Evolutionary conservation across 2,797 vertebrate genomes (phyloP).

Genomic region (Dendrocincla fuliginosa): DNA sequence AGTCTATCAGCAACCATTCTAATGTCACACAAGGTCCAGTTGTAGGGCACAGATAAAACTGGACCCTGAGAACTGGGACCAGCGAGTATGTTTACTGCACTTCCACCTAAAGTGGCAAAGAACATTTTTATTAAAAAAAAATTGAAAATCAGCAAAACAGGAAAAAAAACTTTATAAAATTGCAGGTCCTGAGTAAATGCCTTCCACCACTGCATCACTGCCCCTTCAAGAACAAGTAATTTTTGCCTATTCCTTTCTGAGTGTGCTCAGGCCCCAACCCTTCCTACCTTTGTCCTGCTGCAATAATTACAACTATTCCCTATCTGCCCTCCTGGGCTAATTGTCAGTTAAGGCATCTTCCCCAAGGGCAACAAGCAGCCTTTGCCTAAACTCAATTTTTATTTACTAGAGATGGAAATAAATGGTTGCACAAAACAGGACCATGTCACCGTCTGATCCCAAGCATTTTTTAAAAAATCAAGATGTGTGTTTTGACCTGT

Average conservation of each 20-base stretch:
- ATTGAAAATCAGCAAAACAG: background rate
- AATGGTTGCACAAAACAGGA: background rate
- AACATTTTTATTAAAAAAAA: background rate
- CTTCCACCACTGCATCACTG: background rate
- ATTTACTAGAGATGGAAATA: background rate
- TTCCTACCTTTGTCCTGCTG: background rate
- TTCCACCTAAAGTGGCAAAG: background rate
- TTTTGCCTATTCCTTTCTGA: background rate
- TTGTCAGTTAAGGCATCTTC: background rate
- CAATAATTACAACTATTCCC: background rate
- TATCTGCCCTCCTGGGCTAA: background rate
- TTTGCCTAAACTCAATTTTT: background rate
- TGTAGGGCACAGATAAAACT: background rate
- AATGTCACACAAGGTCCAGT: background rate
- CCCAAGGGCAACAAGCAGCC: background rate
- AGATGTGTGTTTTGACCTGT: background rate
- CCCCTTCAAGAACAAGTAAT: background rate
- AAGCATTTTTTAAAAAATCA: background rate
- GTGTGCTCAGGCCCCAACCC: background rate
- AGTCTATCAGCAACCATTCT: background rate
- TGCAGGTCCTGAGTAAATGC: background rate
- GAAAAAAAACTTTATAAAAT: background rate
- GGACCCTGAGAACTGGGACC: background rate
- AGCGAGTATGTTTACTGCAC: background rate
- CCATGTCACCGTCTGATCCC: background rate